These are phyloP conservation scores for Apis mellifera DNA, from an alignment of 1,140 invertebrate species.

Conservation along the genomic window DNA sequence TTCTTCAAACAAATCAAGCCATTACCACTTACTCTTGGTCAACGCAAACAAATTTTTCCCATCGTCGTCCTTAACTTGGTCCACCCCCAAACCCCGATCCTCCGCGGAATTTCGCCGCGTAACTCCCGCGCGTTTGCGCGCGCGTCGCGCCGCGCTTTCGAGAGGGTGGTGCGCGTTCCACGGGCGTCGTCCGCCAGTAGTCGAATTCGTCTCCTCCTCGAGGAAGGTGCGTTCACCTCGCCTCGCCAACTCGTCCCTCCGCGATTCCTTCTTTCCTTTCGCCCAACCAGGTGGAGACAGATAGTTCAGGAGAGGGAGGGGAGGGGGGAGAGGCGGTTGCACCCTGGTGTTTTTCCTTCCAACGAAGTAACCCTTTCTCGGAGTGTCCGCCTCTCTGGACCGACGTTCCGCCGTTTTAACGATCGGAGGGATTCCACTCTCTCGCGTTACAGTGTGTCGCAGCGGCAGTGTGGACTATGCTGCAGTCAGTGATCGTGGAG, in stretches of 20 bases:
- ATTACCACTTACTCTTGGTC: too few species aligned
- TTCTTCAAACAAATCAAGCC: too few species aligned
- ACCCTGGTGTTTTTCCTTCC: constrained; percentile 11
- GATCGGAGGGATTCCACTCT: constrained; percentile 27
- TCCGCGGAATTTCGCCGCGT: constrained; percentile 9
- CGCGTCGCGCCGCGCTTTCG: constrained; percentile 36
- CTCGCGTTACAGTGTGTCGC: constrained; percentile 43
- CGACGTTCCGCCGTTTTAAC: constrained; percentile 41
- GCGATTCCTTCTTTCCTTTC: constrained; percentile 6
- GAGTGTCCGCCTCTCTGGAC: constrained; percentile 18
- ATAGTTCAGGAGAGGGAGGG: too few species aligned
- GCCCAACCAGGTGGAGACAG: neutral
- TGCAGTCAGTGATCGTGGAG: constrained; percentile 46
- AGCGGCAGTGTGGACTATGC: constrained; percentile 42
- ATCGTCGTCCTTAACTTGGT: too few species aligned
- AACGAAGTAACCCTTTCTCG: neutral
- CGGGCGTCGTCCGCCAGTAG: constrained; percentile 77
- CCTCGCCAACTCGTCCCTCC: constrained; percentile 13
- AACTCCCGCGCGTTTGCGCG: constrained; percentile 52
- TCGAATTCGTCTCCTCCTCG: constrained; percentile 71
- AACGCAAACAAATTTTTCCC: too few species aligned
- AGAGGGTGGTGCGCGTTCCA: constrained; percentile 58
- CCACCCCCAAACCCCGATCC: neutral
- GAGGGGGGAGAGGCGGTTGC: neutral
- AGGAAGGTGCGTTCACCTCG: constrained; percentile 54